Percentiles rank a stretch among this genome's conserved stretches.
These are phyloP conservation scores for Oscarella lobularis DNA, from an alignment of 37 sponge, comb jelly and placozoan species.

Conservation along the genomic window DNA sequence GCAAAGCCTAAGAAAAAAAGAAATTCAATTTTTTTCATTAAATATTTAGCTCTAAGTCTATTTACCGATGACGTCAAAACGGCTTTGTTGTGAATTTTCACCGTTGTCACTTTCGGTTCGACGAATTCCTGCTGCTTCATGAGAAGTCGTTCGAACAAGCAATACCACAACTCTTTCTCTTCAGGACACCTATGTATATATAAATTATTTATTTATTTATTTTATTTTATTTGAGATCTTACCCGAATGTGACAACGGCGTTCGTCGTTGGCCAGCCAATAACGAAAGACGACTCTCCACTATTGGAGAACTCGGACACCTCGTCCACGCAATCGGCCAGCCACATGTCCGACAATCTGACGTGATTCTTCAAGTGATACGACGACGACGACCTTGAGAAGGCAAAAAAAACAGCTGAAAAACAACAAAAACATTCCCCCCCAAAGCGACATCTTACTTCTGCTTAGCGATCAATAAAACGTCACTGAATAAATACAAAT, in stretches of 20 bases:
- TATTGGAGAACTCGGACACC: background rate
- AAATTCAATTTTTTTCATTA: too few species aligned
- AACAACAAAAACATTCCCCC: background rate
- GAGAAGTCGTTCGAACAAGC: background rate
- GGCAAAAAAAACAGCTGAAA: constrained; percentile 16
- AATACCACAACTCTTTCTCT: background rate
- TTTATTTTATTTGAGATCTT: background rate
- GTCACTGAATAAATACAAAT: background rate
- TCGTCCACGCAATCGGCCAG: background rate
- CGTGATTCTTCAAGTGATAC: background rate
- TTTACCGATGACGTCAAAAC: too few species aligned
- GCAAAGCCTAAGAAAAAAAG: too few species aligned
- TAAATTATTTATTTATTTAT: background rate
- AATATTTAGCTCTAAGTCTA: too few species aligned
- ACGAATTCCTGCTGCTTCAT: background rate
- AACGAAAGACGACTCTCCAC: background rate
- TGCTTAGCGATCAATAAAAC: background rate
- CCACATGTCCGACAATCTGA: background rate
- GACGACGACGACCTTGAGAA: background rate
- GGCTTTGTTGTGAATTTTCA: background rate
- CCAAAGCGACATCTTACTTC: background rate
- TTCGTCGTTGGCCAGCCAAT: background rate
- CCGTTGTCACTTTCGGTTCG: background rate
- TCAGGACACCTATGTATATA: background rate
- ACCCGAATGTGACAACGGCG: background rate